These are phyloP conservation scores for Sinelater perroti DNA, from an alignment of 2,888 invertebrate species.

Conservation along the genomic window DNA sequence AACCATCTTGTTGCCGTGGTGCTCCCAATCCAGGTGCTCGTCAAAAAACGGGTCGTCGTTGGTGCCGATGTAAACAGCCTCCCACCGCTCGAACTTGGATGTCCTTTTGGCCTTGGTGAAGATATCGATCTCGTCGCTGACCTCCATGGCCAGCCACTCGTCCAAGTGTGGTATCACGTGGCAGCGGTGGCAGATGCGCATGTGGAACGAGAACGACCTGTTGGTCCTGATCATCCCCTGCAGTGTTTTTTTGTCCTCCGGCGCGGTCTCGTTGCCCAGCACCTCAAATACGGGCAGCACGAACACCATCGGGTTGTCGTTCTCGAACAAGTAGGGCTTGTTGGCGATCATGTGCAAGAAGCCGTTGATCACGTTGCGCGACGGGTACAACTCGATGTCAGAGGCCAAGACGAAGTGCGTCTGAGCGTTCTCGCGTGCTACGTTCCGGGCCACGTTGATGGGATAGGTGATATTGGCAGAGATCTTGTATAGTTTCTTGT, in stretches of 20 bases:
- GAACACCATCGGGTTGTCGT: conserved; percentile 34
- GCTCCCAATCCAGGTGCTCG: conserved; percentile 65
- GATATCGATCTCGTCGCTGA: conserved; percentile 51
- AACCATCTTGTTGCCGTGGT: conserved; percentile 65
- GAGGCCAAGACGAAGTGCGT: conserved; percentile 53
- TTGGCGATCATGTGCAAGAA: conserved; percentile 46
- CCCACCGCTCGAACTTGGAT: conserved; percentile 60
- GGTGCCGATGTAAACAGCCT: conserved; percentile 65
- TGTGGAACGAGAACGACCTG: conserved; percentile 64
- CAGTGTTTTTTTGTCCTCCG: conserved; percentile 74
- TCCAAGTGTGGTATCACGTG: conserved; percentile 60
- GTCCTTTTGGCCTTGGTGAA: conserved; percentile 59
- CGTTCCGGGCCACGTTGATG: conserved; percentile 53
- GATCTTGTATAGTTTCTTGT: conserved; percentile 46
- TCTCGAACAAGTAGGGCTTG: conserved; percentile 38
- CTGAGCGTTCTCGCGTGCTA: conserved; percentile 49
- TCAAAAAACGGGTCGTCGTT: conserved; percentile 62
- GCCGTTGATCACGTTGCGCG: conserved; percentile 46
- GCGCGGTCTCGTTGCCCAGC: conserved; percentile 65
- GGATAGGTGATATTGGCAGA: conserved; percentile 49
- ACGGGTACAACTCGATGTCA: conserved; percentile 54
- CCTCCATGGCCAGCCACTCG: conserved; percentile 56
- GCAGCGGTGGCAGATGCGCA: conserved; percentile 63
- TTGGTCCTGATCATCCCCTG: conserved; percentile 50
- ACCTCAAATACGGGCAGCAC: conserved; percentile 52